Evolutionary conservation across 2,888 invertebrate species (phyloP).

Genomic region (Drosophila anomalata): DNA sequence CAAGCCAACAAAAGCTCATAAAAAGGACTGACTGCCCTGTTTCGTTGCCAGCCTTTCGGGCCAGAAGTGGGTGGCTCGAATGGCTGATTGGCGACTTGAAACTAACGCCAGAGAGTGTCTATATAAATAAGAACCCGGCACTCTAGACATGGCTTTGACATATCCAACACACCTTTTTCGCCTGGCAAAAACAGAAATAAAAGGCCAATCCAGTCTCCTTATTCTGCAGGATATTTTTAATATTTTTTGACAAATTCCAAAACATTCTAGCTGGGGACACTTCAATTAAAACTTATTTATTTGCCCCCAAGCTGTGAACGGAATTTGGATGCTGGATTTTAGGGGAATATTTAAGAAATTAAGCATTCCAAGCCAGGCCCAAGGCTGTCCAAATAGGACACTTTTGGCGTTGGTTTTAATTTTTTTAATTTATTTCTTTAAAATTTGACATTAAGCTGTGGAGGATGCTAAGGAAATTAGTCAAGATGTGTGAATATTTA

Average conservation of each 20-base stretch:
- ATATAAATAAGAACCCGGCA: slow-evolving; percentile 63
- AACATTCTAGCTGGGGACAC: slow-evolving; percentile 8
- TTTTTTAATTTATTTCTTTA: no score
- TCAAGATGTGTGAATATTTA: no score
- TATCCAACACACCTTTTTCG: slow-evolving; percentile 47
- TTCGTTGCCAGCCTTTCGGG: slow-evolving; percentile 12
- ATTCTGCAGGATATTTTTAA: slow-evolving; percentile 39
- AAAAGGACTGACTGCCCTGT: slow-evolving; percentile 62
- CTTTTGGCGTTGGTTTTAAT: no score
- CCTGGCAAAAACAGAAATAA: background rate
- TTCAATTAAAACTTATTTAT: slow-evolving; percentile 16
- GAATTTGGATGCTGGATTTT: background rate
- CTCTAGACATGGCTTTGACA: slow-evolving; percentile 73
- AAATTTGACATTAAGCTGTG: no score
- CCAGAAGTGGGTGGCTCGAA: slow-evolving; percentile 13
- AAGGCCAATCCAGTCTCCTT: slow-evolving; percentile 7
- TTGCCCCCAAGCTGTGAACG: slow-evolving; percentile 2
- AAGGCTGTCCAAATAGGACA: background rate
- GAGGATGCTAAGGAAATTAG: no score
- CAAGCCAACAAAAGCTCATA: slow-evolving; percentile 77
- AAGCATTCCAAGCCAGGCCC: background rate
- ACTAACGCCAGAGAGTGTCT: slow-evolving; percentile 65
- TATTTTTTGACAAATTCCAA: slow-evolving; percentile 4
- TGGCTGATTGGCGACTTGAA: slow-evolving; percentile 53
- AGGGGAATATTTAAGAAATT: background rate